Conservation (phyloP, 1,140 invertebrate species). For the Cataglyphis hispanica region DNA sequence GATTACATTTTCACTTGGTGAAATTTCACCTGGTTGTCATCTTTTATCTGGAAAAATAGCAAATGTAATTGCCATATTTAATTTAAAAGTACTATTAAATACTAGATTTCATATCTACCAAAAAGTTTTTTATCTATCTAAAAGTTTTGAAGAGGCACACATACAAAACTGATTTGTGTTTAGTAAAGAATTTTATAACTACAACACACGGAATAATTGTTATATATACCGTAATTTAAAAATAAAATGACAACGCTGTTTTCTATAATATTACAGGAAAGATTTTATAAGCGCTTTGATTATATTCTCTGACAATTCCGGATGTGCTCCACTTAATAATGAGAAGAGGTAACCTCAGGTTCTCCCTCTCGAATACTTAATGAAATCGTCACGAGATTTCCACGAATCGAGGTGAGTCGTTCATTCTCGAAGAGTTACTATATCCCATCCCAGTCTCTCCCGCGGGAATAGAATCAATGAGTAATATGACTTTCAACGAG, state of each 20-base stretch:
- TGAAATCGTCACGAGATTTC: conserved; percentile 42
- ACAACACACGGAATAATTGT: no score
- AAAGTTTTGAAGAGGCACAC: not conserved
- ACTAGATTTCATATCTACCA: not conserved
- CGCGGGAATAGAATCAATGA: not conserved
- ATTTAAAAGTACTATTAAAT: not conserved
- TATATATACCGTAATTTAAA: conserved; percentile 5
- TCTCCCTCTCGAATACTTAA: conserved; percentile 49
- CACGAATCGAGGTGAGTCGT: conserved; percentile 22
- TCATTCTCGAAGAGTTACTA: conserved; percentile 16
- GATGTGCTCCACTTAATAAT: conserved; percentile 45
- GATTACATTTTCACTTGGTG: not conserved
- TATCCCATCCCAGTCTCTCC: not conserved
- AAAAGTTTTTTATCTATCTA: no score
- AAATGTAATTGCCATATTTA: not conserved
- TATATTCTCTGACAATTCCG: not conserved
- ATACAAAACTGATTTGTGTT: not conserved
- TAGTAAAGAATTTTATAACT: not conserved
- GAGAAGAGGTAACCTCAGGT: conserved; percentile 36
- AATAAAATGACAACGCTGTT: not conserved
- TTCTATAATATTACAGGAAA: conserved; percentile 15
- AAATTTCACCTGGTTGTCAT: no score
- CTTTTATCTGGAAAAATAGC: no score
- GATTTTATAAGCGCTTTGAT: conserved; percentile 23
- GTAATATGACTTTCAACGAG: conserved; percentile 24